These are phyloP conservation scores for Coreius guichenoti DNA, from an alignment of 2,797 vertebrate species.

Conservation along the genomic window DNA sequence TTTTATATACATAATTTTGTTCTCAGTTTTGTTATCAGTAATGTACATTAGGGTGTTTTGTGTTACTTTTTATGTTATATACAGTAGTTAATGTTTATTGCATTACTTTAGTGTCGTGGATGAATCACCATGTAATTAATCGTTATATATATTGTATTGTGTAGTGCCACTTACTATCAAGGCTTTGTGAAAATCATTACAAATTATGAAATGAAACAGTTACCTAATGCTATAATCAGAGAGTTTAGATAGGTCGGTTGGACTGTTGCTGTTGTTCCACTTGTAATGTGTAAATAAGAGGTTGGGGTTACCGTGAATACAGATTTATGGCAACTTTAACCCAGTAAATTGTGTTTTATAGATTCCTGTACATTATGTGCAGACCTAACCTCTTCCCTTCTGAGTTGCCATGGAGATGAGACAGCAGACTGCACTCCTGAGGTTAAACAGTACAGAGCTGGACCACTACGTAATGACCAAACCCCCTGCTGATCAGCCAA, in stretches of 20 bases:
- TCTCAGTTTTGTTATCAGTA: too few relatives aligned
- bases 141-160: not conserved
- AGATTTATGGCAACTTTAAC: not conserved
- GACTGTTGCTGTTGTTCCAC: not conserved
- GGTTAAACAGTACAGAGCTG: conserved; percentile 30
- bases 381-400: not conserved
- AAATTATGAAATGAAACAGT: not conserved
- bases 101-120: not conserved
- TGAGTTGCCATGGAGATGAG: conserved; percentile 50
- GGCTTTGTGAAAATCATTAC: not conserved
- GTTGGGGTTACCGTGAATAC: not conserved
- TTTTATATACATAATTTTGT: too few relatives aligned
- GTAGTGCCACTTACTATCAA: not conserved
- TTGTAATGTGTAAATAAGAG: conserved; percentile 29
- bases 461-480: conserved; percentile 37
- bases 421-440: conserved; percentile 20
- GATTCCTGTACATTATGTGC: conserved; percentile 21
- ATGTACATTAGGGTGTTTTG: too few relatives aligned
- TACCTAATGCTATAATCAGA: not conserved
- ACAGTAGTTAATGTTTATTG: not conserved
- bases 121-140: not conserved
- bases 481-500: conserved; percentile 48
- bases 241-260: not conserved
- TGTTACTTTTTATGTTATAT: not conserved
- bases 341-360: conserved; percentile 22